Evolutionary conservation across 2,888 invertebrate species (phyloP), one percentile per base, ranked within the genome.

Genomic region (Halictus ligatus): DNA sequence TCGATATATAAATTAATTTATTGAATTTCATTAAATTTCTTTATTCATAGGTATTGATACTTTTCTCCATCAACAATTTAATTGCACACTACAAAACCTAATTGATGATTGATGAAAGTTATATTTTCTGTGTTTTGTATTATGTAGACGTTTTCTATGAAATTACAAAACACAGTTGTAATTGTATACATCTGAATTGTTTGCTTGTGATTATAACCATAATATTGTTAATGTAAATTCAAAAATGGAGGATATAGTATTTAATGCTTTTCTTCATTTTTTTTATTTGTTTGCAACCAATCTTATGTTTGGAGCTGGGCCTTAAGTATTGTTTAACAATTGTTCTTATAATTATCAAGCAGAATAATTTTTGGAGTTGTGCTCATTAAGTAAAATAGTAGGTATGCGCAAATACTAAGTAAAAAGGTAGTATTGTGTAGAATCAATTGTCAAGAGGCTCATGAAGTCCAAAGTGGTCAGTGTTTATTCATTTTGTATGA

Each of bases 291-390:
- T 64, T 21, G 5, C 15, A 29, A 13, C 25, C 43, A 43, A 35
- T 64, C 4, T 60, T n/a, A 84, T 82, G 69, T 48, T 75, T 80
- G 76, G 81, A 90, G 72, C 76, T 89, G 76, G 67, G 78, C 75
- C 89, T 85, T 78, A 50, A 71, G 58, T 69, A 78, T 82, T 80
- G 67, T 89, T 83, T 82, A 60, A 75, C 75, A 50, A 88, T 83
- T 78, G 67, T 89, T 90, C 87, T 74, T 85, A 80, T 86, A 78
- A 84, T 78, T 67, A 64, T 64, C 43, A 81, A 81, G 79, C 43
- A 58, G 58, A 43, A 69, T 64, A 60, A 78, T 29, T 69, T 73
- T 80, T 60, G 58, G 71, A 82, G 80, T 35, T 80, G 8, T 75
- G 60, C 69, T 71, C 73, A 54, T 71, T 76, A 80, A 77, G 75